Percentiles rank a stretch among this genome's conserved stretches.
phyloP scores from a whole-genome alignment of 2,888 invertebrate genomes.

The Sipha maydis region DNA sequence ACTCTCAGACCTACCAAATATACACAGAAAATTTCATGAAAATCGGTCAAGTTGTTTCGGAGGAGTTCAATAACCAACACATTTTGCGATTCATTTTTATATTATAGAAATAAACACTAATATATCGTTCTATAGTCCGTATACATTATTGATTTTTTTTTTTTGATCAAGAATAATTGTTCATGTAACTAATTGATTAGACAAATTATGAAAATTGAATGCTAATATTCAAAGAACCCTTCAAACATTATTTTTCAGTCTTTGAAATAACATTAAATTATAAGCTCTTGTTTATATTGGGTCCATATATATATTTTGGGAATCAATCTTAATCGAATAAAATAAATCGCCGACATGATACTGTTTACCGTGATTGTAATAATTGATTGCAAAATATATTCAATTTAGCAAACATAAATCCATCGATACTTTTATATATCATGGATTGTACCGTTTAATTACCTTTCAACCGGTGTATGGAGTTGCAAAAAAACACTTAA shows the following conservation, averaged over 20 bases:
- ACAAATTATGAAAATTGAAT: neutral
- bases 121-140: neutral
- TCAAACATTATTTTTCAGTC: neutral
- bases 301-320: too few relatives aligned
- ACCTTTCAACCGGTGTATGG: neutral
- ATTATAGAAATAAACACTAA: too few relatives aligned
- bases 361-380: neutral
- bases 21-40: too few relatives aligned
- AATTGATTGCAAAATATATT: too few relatives aligned
- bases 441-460: neutral
- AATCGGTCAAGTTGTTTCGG: too few relatives aligned
- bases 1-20: too few relatives aligned
- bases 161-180: neutral
- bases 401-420: too few relatives aligned
- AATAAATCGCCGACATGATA: neutral
- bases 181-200: neutral
- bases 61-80: too few relatives aligned
- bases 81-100: too few relatives aligned
- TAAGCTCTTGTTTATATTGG: too few relatives aligned
- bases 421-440: neutral
- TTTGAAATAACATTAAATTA: neutral
- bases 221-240: neutral
- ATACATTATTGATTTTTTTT: neutral
- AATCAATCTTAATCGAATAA: neutral
- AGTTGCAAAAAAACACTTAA: neutral